A percentile compares a stretch with the other conserved stretches of the same genome.
phyloP scores from a whole-genome alignment of 1,140 invertebrate species.

The Drosophila orosa region DNA sequence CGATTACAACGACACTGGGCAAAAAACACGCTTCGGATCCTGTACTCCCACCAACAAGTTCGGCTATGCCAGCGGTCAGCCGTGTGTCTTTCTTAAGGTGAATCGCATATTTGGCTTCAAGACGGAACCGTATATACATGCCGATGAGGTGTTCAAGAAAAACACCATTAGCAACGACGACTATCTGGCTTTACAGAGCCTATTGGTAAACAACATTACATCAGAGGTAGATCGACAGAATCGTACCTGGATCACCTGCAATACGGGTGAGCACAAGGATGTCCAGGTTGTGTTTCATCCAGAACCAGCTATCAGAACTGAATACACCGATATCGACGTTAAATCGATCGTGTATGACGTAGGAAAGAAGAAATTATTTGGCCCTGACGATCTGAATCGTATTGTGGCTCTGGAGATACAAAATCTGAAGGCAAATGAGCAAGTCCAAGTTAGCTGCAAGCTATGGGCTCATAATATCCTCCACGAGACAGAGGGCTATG shows the following conservation, averaged over 20 bases:
- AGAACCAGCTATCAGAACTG: slow-evolving; percentile 31
- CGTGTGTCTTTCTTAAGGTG: slow-evolving; percentile 63
- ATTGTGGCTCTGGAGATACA: slow-evolving; percentile 51
- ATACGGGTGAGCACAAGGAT: not conserved
- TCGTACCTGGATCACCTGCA: slow-evolving; percentile 60
- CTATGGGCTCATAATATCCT: slow-evolving; percentile 57
- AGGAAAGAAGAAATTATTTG: not conserved
- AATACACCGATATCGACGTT: slow-evolving; percentile 31
- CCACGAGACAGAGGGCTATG: slow-evolving; percentile 2
- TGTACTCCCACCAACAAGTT: slow-evolving; percentile 30
- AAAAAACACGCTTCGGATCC: slow-evolving; percentile 34
- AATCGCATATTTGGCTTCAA: slow-evolving; percentile 61
- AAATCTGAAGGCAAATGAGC: slow-evolving; percentile 24
- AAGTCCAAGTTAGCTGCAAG: slow-evolving; percentile 34
- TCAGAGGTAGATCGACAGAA: slow-evolving; percentile 1
- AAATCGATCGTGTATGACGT: not conserved
- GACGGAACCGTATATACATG: slow-evolving; percentile 24
- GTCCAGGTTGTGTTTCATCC: slow-evolving; percentile 37
- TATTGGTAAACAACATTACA: slow-evolving; percentile 4
- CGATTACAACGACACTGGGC: slow-evolving; percentile 1
- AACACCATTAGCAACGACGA: not conserved
- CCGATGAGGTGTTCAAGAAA: slow-evolving; percentile 11
- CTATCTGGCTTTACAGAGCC: slow-evolving; percentile 2
- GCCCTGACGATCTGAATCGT: slow-evolving; percentile 43
- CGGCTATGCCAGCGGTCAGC: slow-evolving; percentile 38